Percentiles rank a stretch among this genome's conserved stretches.
Evolutionary conservation across 2,797 vertebrate species (phyloP).

Genomic region (Selene dorsalis): DNA sequence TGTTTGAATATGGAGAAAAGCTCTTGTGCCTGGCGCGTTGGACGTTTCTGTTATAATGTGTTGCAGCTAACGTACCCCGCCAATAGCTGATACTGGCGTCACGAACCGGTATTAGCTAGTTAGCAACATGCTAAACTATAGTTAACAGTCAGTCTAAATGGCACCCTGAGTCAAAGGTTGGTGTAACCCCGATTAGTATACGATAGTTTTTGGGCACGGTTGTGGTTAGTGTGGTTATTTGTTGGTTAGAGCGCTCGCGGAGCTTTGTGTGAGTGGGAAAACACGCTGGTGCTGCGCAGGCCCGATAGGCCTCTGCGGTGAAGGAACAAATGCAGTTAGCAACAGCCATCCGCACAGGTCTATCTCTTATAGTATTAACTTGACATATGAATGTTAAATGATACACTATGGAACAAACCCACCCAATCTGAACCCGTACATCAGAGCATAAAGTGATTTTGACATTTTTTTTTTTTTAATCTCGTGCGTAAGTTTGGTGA

Average conservation of each 20-base stretch:
- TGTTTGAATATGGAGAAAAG: background rate
- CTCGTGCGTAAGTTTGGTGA: constrained; percentile 5
- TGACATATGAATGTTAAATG: background rate
- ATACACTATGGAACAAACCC: background rate
- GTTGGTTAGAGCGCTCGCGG: background rate
- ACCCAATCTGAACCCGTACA: background rate
- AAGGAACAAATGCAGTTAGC: constrained; percentile 31
- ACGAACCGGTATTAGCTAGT: constrained; percentile 55
- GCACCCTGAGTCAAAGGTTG: background rate
- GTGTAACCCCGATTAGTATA: background rate
- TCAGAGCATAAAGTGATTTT: background rate
- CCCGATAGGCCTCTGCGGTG: constrained; percentile 76
- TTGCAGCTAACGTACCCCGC: constrained; percentile 59
- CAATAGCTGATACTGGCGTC: constrained; percentile 55
- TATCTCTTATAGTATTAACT: background rate
- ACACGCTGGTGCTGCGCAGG: constrained; percentile 66
- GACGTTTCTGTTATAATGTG: constrained; percentile 34
- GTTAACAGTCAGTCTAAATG: constrained; percentile 6
- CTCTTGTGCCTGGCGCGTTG: constrained; percentile 3
- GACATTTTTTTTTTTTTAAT: background rate
- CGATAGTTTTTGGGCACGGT: rapidly evolving
- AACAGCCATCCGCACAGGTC: background rate
- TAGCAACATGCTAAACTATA: constrained; percentile 55
- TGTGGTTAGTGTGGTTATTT: background rate
- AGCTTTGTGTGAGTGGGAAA: constrained; percentile 59